Percentiles rank a stretch among this genome's conserved stretches.
Evolutionary conservation across 2,888 invertebrate genomes (phyloP).

Genomic region (Crematogaster levior): DNA sequence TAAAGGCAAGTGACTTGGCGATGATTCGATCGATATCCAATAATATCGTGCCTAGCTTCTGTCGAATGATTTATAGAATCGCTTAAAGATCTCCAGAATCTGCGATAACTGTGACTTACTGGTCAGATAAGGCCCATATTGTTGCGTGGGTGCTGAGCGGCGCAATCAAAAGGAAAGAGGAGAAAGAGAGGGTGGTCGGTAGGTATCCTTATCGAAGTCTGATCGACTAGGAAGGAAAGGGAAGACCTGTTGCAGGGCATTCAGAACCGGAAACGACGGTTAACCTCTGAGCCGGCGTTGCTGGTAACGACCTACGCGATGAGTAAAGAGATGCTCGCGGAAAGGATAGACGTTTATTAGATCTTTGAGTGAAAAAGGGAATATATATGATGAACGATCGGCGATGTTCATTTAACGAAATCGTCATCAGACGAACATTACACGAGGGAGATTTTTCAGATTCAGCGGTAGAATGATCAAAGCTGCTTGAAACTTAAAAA

Average conservation of each 20-base stretch:
- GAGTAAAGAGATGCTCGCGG: constrained; percentile 7
- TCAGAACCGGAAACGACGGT: constrained; percentile 29
- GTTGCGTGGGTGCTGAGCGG: neutral
- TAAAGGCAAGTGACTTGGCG: too few relatives aligned
- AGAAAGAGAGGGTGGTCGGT: constrained; percentile 18
- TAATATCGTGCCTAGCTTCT: neutral
- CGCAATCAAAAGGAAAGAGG: constrained; percentile 1
- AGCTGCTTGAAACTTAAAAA: neutral
- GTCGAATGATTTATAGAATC: neutral
- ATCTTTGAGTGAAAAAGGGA: neutral
- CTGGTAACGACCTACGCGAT: constrained; percentile 6
- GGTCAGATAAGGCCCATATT: neutral
- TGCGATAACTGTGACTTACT: neutral
- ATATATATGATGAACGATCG: neutral
- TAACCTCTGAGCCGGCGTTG: constrained; percentile 25
- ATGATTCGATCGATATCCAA: neutral
- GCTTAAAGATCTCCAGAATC: neutral
- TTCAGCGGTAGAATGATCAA: neutral
- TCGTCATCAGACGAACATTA: neutral
- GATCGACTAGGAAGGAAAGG: constrained; percentile 27
- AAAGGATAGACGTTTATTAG: neutral
- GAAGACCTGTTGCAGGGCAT: constrained; percentile 27
- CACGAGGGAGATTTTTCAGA: neutral
- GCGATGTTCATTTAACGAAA: neutral
- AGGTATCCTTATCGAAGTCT: constrained; percentile 26